Conservation (phyloP, 2,888 invertebrate species). For the Tetranychus piercei region DNA sequence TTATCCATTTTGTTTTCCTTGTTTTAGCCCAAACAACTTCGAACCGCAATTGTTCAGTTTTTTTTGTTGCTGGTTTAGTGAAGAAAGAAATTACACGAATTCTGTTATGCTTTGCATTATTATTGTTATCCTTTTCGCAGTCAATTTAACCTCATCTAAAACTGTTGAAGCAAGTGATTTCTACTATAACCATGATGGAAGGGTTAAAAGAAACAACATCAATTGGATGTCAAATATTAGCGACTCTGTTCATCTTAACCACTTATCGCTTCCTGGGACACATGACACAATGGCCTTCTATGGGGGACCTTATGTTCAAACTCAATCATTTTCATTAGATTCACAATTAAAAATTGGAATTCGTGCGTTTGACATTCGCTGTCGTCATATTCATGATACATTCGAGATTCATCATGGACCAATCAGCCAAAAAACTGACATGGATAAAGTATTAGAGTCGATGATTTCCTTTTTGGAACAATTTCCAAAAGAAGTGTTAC, state of each 20-base stretch:
- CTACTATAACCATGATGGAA: conserved; percentile 2
- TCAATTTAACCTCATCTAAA: not conserved
- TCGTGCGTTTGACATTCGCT: conserved; percentile 17
- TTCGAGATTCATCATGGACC: conserved; percentile 13
- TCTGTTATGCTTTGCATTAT: not conserved
- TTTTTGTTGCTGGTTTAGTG: no score
- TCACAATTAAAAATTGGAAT: conserved; percentile 14
- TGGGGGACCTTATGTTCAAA: conserved; percentile 14
- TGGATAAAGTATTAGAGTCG: conserved; percentile 9
- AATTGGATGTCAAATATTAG: conserved; percentile 13
- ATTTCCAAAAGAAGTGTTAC: conserved; percentile 13
- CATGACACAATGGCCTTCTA: conserved; percentile 17
- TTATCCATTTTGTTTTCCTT: no score
- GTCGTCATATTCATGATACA: conserved; percentile 11
- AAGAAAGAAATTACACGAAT: no score
- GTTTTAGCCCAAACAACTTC: no score
- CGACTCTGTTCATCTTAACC: not conserved
- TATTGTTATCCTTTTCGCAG: not conserved
- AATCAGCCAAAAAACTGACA: conserved; percentile 4
- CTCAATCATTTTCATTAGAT: conserved; percentile 10
- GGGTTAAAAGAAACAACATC: not conserved
- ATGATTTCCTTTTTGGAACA: not conserved
- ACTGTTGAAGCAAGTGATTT: not conserved
- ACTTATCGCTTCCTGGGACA: conserved; percentile 16
- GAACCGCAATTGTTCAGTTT: no score